A percentile compares a stretch with the other conserved stretches of the same genome.
These are phyloP conservation scores for Glyphotaelius pellucidus DNA, from an alignment of 2,888 invertebrate genomes.

Conservation along the genomic window DNA sequence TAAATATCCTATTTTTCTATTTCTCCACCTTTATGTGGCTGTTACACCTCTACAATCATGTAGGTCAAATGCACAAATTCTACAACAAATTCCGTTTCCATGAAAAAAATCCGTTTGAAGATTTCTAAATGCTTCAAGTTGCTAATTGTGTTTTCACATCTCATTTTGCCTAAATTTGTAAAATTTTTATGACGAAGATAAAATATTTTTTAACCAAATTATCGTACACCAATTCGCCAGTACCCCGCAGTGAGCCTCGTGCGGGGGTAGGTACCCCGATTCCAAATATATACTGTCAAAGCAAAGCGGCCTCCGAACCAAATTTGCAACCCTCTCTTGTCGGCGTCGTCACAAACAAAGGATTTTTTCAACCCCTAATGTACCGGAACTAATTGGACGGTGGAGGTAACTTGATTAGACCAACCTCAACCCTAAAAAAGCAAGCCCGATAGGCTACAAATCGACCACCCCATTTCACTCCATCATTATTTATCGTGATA, in stretches of 20 bases:
- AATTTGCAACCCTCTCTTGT: constrained; percentile 34
- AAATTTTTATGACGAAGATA: not conserved
- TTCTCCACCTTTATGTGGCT: too few species aligned
- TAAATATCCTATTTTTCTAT: too few species aligned
- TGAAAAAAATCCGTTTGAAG: not conserved
- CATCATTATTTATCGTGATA: not conserved
- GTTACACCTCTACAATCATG: too few species aligned
- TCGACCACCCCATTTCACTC: not conserved
- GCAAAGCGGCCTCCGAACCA: constrained; percentile 13
- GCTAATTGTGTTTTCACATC: not conserved
- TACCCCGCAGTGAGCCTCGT: not conserved
- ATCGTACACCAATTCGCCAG: not conserved
- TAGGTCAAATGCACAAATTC: not conserved
- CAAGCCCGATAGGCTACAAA: not conserved
- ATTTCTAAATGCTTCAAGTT: not conserved
- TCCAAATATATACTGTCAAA: constrained; percentile 22
- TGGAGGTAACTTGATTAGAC: constrained; percentile 48
- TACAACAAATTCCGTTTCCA: too few species aligned
- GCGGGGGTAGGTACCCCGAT: not conserved
- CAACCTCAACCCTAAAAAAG: constrained; percentile 27
- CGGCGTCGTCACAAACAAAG: constrained; percentile 58
- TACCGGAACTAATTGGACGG: constrained; percentile 61
- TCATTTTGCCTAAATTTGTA: not conserved
- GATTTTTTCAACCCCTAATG: constrained; percentile 58
- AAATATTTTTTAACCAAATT: not conserved